Evolutionary conservation across 2,113 vertebrate species (phyloP), one percentile per base, ranked within the genome.

Genomic region (Chaetura pelagica): DNA sequence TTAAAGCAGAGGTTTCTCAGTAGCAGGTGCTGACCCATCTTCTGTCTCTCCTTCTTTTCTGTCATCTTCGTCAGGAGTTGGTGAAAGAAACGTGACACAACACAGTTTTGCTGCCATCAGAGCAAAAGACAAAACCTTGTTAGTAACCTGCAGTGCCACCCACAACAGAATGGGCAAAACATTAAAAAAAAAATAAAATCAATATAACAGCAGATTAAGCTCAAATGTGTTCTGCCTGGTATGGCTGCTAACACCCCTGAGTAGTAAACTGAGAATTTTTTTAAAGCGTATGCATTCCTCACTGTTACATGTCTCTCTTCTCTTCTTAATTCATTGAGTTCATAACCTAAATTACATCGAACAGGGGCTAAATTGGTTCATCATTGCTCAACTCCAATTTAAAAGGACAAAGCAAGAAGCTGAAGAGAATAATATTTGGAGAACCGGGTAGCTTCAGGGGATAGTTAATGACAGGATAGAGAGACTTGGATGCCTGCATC

Each of bases 291-390:
- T 13, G 23, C 76, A 87, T 83, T 63, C 82, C 95, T 95, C 75
- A 94, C 83, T 87, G 55, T 62, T 96, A 38, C 15, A 0, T 77
- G 12, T 54, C 72, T 59, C 40, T 84, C 90, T 90, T 79, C 92
- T 96, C 89, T 71, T 94, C 75, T 94, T 94, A 74, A 93, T 94
- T 94, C 89, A 46, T 49, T 68, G 94, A 97, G 90, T 94, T 96
- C 92, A 95, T 93, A 97, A 97, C 79, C 87, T 83, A 97, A 97
- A 97, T 97, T 95, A 96, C n/a, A 14, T 13, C 83, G n/a, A 96
- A 96, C 34, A 24, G 84, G 80, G 90, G 88, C 40, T 94, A 97
- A 98, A 97, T 63, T 97, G 87, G 95, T 95, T 97, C 94, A 94
- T 96, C 30, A 38, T 88, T 93, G 94, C 87, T 95, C 94, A 93